Evolutionary conservation across 2,888 invertebrate genomes (phyloP).

Genomic region (Pammene fasciana): DNA sequence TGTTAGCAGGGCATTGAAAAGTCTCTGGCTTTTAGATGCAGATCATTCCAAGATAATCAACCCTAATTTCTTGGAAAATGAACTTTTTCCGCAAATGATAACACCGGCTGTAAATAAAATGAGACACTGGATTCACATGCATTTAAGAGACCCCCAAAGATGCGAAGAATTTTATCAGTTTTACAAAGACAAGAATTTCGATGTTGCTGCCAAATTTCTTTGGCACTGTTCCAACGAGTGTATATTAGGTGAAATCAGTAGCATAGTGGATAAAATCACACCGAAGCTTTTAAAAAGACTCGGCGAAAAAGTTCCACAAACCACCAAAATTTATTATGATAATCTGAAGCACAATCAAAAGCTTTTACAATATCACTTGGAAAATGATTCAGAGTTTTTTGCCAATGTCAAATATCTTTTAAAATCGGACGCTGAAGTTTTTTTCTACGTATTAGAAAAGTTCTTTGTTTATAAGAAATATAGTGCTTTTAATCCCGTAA

Average conservation of each 20-base stretch:
- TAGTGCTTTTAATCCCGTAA: constrained; percentile 47
- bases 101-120: constrained; percentile 61
- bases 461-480: constrained; percentile 50
- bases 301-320: constrained; percentile 57
- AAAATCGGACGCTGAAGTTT: constrained; percentile 55
- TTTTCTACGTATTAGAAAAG: constrained; percentile 59
- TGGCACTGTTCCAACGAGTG: constrained; percentile 54
- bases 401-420: constrained; percentile 55
- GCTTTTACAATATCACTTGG: constrained; percentile 49
- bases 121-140: constrained; percentile 59
- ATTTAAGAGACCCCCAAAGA: constrained; percentile 53
- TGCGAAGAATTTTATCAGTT: constrained; percentile 62
- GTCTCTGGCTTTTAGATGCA: constrained; percentile 59
- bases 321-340: constrained; percentile 59
- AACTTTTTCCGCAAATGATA: constrained; percentile 63
- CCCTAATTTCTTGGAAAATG: constrained; percentile 60
- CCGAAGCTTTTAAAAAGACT: constrained; percentile 58
- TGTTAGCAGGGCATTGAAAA: constrained; percentile 65
- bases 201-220: constrained; percentile 59
- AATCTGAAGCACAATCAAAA: constrained; percentile 49
- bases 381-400: constrained; percentile 50
- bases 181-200: constrained; percentile 53
- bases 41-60: constrained; percentile 57
- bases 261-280: constrained; percentile 55
- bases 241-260: constrained; percentile 51